These are phyloP conservation scores for Azorinus chamasolen DNA, from an alignment of 2,888 invertebrate species.

Conservation along the genomic window DNA sequence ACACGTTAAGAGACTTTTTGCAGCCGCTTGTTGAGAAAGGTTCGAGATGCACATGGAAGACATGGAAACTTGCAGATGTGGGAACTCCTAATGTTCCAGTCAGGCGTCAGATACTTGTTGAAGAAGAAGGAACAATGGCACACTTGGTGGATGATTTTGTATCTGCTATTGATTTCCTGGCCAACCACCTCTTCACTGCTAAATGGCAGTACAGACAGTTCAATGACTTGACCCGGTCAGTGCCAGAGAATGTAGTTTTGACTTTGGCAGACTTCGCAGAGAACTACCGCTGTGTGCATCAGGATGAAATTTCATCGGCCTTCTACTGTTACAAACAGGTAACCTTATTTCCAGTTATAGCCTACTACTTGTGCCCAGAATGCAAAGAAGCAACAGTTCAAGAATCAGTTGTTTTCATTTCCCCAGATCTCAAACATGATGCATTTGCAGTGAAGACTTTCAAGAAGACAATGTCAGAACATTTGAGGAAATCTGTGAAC, in stretches of 20 bases:
- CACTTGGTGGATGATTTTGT: constrained; percentile 16
- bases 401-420: constrained; percentile 33
- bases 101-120: constrained; percentile 26
- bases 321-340: constrained; percentile 44
- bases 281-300: constrained; percentile 40
- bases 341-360: constrained; percentile 30
- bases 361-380: constrained; percentile 36
- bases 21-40: constrained; percentile 7
- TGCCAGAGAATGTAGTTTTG: constrained; percentile 33
- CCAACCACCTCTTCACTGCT: constrained; percentile 37
- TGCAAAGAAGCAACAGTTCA: constrained; percentile 22
- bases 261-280: constrained; percentile 36
- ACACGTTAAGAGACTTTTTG: constrained; percentile 14
- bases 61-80: constrained; percentile 27
- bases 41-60: constrained; percentile 11
- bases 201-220: constrained; percentile 40
- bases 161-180: constrained; percentile 9
- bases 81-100: constrained; percentile 3
- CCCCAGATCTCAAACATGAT: constrained; percentile 37
- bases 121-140: constrained; percentile 9
- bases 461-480: constrained; percentile 19
- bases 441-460: constrained; percentile 24
- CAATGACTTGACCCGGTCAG: constrained; percentile 4
- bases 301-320: constrained; percentile 29
- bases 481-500: constrained; percentile 12